Percentiles rank a stretch among this genome's conserved stretches.
Evolutionary conservation across 2,888 invertebrate species (phyloP).

Genomic region (Cerastis leucographa): DNA sequence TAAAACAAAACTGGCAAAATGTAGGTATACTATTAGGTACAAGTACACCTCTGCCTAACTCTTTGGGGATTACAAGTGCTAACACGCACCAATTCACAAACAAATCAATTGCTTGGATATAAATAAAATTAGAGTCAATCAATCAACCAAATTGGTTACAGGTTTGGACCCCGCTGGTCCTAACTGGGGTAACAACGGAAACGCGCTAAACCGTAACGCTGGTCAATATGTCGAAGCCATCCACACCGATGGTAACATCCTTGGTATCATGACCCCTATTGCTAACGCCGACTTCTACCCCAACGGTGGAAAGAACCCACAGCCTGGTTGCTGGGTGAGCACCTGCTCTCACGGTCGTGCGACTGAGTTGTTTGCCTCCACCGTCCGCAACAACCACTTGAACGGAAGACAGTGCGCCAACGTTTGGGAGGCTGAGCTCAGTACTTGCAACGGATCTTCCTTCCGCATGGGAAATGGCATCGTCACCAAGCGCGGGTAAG

Average conservation of each 20-base stretch:
- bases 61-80: too few relatives aligned
- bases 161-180: constrained; percentile 82
- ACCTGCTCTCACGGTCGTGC: constrained; percentile 81
- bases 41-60: too few relatives aligned
- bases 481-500: constrained; percentile 75
- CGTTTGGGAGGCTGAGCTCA: constrained; percentile 69
- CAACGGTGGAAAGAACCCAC: constrained; percentile 78
- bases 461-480: constrained; percentile 77
- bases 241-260: constrained; percentile 77
- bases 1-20: too few relatives aligned
- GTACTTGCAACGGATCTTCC: constrained; percentile 68
- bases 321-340: constrained; percentile 79
- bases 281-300: constrained; percentile 80
- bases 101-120: neutral
- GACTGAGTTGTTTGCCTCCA: constrained; percentile 75
- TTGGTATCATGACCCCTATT: constrained; percentile 75
- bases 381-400: constrained; percentile 75
- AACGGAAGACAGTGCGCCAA: constrained; percentile 72
- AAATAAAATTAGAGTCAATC: neutral
- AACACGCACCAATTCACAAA: too few relatives aligned
- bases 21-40: too few relatives aligned
- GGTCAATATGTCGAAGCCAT: constrained; percentile 80
- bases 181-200: constrained; percentile 69
- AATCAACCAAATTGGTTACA: constrained; percentile 48
- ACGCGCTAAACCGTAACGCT: constrained; percentile 69